Base-by-base conservation (phyloP, 2,797 vertebrate genomes). In the Lithobates pipiens region DNA sequence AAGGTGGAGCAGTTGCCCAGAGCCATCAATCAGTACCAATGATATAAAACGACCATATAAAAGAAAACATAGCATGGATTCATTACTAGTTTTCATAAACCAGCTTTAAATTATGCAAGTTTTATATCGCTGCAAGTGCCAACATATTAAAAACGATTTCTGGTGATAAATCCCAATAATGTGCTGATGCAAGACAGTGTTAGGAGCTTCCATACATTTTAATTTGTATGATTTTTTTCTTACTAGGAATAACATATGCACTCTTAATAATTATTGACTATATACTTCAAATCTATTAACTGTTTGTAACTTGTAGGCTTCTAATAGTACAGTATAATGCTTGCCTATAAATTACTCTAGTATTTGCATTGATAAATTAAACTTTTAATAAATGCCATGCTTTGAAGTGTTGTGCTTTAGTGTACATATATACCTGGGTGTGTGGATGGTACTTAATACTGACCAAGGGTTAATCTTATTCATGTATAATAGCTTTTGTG, bases 241-340 rank as follows among this genome's bases (percentile, higher is more conserved):
- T 72, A 50, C 29, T 13, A 34, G 57, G 39, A 85, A 54, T 85
- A 29, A 27, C 25, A 77, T 83, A 79, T 87, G 80, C 86, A 87
- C 67, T 83, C 44, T 70, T 29, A 72, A 72, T 34, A 73, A 72
- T 74, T 82, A 77, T 68, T 77, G 70, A 74, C 39, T 83, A 81
- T 68, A 44, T 74, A 80, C 54, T 65, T 80, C 23, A 54, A 36
- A 42, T 29, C 46, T 80, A 36, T 75, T n/a, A 27, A 63, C 21
- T 73, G 61, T 83, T 87, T 76, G 57, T 84, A 86, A 77, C 78
- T 36, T 77, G 70, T 77, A 72, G 74, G 75, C 32, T 68, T 9
- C 36, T 68, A 75, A 74, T 70, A 86, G 80, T 74, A 83, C 77
- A 74, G 71, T 78, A 72, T 74, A 80, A 79, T 87, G 86, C 80